Conservation (phyloP, 2,888 invertebrate species). For the Dexiosoma caninum region DNA sequence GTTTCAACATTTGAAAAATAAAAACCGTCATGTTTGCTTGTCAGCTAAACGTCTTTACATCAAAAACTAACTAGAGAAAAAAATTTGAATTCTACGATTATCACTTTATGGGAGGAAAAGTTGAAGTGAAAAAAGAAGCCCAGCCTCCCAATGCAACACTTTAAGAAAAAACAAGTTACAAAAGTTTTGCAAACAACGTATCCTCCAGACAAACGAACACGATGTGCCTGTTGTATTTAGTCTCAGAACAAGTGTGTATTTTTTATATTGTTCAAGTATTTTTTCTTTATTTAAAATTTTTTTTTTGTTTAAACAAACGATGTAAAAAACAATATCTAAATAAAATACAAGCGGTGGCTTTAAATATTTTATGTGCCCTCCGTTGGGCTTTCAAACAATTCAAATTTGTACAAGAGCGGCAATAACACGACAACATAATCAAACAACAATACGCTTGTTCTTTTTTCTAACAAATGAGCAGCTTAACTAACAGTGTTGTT, state of each 20-base stretch:
- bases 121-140: constrained; percentile 45
- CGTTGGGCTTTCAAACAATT: constrained; percentile 73
- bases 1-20: background rate
- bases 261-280: constrained; percentile 8
- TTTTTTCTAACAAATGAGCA: constrained; percentile 39
- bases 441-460: constrained; percentile 41
- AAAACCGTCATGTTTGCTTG: constrained; percentile 14
- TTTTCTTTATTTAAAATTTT: too few relatives aligned
- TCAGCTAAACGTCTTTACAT: constrained; percentile 25
- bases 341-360: constrained; percentile 64
- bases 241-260: constrained; percentile 34
- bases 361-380: constrained; percentile 76
- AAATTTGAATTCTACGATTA: constrained; percentile 38
- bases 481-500: constrained; percentile 55
- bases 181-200: constrained; percentile 43
- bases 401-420: constrained; percentile 60
- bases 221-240: constrained; percentile 29
- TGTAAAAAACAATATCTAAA: constrained; percentile 61
- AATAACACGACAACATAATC: constrained; percentile 47
- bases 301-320: constrained; percentile 34
- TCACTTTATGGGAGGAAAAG: constrained; percentile 48
- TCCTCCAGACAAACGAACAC: constrained; percentile 32
- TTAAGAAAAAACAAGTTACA: constrained; percentile 39
- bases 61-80: background rate
- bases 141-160: constrained; percentile 61